A percentile compares a stretch with the other conserved stretches of the same genome.
These are phyloP conservation scores for Atethmia centrago DNA, from an alignment of 2,888 invertebrate species.

Conservation along the genomic window DNA sequence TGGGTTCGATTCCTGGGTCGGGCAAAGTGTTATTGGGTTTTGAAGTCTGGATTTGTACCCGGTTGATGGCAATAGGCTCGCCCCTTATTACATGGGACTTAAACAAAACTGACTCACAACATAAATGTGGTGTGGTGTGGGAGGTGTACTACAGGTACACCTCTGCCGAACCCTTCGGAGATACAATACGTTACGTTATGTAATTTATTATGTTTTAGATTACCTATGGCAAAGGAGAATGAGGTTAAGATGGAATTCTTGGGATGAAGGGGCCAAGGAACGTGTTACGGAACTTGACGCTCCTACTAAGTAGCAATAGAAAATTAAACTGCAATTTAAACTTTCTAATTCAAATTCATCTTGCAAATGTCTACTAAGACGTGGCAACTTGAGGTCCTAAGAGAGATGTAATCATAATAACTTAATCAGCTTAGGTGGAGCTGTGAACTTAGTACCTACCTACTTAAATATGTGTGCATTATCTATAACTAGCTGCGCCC, in stretches of 20 bases:
- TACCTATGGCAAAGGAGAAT: not conserved
- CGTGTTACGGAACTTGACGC: not conserved
- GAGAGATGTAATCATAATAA: constrained; percentile 14
- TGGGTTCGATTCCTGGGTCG: no score
- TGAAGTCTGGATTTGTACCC: no score
- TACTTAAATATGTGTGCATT: no score
- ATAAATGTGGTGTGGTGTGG: no score
- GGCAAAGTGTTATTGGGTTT: no score
- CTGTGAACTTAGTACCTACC: not conserved
- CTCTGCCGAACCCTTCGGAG: no score
- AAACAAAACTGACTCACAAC: no score
- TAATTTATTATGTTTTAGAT: not conserved
- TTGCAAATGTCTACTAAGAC: not conserved
- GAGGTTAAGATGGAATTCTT: not conserved
- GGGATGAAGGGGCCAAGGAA: not conserved
- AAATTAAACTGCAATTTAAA: constrained; percentile 44
- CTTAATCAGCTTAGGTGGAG: constrained; percentile 14
- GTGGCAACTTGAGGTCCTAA: not conserved
- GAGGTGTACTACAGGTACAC: no score
- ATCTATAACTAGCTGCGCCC: no score
- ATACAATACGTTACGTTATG: no score
- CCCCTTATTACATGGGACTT: no score
- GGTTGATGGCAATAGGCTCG: no score
- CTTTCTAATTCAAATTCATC: constrained; percentile 31
- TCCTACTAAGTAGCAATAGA: constrained; percentile 11